These are phyloP conservation scores for Oreotrochilus melanogaster DNA, from an alignment of 2,113 vertebrate species.

Conservation along the genomic window DNA sequence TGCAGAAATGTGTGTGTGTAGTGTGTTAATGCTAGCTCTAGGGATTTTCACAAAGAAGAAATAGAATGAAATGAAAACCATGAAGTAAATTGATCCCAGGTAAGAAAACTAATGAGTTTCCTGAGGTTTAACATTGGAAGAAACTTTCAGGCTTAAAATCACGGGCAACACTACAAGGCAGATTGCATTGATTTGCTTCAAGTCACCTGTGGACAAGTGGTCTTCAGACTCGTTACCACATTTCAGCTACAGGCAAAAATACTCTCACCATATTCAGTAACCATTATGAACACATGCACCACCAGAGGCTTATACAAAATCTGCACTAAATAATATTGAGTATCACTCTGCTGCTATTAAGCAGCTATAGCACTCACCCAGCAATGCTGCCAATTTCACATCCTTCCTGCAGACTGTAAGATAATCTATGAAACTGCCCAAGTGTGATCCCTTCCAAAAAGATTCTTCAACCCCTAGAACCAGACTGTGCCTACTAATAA, in stretches of 20 bases:
- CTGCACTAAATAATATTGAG: not conserved
- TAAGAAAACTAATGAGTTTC: not conserved
- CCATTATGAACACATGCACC: not conserved
- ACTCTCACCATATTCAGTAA: not conserved
- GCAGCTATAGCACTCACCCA: not conserved
- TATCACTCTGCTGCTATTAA: not conserved
- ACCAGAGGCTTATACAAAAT: not conserved
- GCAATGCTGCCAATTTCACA: not conserved
- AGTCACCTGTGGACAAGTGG: not conserved
- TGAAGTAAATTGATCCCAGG: not conserved
- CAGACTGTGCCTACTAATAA: not conserved
- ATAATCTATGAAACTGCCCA: not conserved
- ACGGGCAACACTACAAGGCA: not conserved
- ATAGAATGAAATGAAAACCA: not conserved
- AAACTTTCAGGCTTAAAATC: not conserved
- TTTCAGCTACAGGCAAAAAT: not conserved
- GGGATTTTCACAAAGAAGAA: conserved; percentile 1
- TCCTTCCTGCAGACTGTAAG: not conserved
- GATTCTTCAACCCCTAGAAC: not conserved
- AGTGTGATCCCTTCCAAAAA: not conserved
- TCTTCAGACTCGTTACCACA: not conserved
- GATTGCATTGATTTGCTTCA: not conserved
- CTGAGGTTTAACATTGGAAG: not conserved
- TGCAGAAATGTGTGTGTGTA: not conserved
- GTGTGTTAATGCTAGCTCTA: not conserved